These are phyloP conservation scores for Stictonetta naevosa DNA, from an alignment of 2,113 vertebrate species.

Conservation along the genomic window DNA sequence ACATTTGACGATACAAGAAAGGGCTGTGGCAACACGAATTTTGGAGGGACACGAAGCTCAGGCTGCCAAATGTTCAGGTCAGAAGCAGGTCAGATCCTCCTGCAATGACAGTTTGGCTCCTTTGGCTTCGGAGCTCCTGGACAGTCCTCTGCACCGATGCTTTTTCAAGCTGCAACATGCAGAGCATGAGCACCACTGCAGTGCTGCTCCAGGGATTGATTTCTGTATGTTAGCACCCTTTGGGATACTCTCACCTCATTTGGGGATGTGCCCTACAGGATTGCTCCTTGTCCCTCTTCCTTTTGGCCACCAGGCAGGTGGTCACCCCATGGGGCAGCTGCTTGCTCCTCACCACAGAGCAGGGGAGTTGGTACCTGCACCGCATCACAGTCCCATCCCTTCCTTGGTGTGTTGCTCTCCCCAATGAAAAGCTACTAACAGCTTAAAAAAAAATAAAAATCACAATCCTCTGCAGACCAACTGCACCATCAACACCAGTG, in stretches of 20 bases:
- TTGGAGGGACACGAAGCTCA: background rate
- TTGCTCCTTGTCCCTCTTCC: background rate
- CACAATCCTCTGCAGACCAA: background rate
- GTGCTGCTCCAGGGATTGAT: accelerated
- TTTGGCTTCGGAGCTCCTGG: background rate
- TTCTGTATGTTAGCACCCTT: background rate
- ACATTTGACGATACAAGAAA: background rate
- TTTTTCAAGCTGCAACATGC: background rate
- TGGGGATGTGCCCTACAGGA: background rate
- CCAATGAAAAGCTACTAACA: background rate
- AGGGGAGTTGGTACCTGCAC: background rate
- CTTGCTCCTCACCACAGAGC: background rate
- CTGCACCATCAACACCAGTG: background rate
- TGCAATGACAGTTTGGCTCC: background rate
- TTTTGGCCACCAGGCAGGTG: background rate
- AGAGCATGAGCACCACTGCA: background rate
- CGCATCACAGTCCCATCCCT: background rate
- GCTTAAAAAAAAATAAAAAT: background rate
- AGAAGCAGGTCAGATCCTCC: slow-evolving; percentile 21
- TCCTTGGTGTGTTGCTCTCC: background rate
- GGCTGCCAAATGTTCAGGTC: slow-evolving; percentile 18
- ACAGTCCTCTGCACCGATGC: background rate
- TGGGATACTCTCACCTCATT: background rate
- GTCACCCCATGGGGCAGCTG: background rate
- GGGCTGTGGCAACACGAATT: background rate